Evolutionary conservation across 2,888 invertebrate genomes (phyloP).

Genomic region (Chaetogeoica ovagalla): DNA sequence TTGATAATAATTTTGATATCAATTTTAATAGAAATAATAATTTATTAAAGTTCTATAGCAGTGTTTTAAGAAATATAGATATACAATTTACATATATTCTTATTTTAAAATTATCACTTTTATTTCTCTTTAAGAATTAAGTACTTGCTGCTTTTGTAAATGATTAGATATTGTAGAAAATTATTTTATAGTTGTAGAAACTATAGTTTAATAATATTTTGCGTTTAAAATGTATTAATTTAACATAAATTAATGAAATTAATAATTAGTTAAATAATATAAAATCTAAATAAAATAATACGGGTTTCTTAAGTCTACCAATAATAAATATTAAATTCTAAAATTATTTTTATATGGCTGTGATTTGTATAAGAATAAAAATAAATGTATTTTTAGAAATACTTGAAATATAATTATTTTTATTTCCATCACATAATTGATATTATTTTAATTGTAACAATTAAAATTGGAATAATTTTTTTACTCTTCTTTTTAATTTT

Average conservation of each 20-base stretch:
- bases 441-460: neutral
- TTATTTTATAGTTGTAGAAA: neutral
- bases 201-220: neutral
- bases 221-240: neutral
- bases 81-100: too few species aligned
- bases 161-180: neutral
- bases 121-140: neutral
- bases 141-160: neutral
- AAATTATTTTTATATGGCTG: conserved; percentile 7
- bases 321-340: conserved; percentile 3
- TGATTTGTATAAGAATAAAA: neutral
- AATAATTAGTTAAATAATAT: neutral
- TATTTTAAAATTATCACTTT: neutral
- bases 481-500: neutral
- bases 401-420: neutral
- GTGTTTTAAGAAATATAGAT: neutral
- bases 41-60: neutral
- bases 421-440: neutral
- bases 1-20: too few species aligned
- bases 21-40: too few species aligned
- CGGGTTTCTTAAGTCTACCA: neutral
- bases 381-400: neutral
- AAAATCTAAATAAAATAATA: conserved; percentile 2
- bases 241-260: neutral
- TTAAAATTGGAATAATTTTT: neutral